Evolutionary conservation across 2,113 vertebrate genomes (phyloP).

Genomic region (Heloderma charlesbogerti): DNA sequence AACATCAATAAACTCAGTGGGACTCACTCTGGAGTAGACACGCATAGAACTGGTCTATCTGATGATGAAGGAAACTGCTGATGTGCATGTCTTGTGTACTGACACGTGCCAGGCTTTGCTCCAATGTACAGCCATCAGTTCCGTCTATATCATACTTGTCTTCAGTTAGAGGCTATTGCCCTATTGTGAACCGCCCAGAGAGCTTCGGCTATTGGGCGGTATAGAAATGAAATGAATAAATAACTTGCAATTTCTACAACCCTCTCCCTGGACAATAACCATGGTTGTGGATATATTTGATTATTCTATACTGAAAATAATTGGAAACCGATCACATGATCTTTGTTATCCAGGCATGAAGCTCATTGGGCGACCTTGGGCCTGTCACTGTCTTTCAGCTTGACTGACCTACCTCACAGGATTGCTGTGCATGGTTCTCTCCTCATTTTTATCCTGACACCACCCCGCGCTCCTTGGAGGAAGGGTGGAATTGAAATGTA

Average conservation of each 20-base stretch:
- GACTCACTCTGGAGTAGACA: neutral
- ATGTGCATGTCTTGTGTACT: neutral
- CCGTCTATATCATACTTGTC: neutral
- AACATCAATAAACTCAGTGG: neutral
- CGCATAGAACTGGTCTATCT: neutral
- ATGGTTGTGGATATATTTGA: neutral
- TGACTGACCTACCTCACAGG: neutral
- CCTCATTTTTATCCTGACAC: neutral
- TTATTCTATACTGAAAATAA: neutral
- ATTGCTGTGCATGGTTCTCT: no score
- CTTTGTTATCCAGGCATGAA: neutral
- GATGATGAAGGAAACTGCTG: neutral
- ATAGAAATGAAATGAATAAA: no score
- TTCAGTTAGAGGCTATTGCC: neutral
- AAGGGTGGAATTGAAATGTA: neutral
- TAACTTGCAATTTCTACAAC: neutral
- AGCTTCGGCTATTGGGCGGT: no score
- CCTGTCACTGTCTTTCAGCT: neutral
- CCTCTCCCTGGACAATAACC: neutral
- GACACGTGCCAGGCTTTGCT: neutral
- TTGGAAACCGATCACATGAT: neutral
- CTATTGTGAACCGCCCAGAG: no score
- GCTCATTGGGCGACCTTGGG: neutral
- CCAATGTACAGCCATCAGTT: neutral
- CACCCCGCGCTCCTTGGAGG: neutral